Evolutionary conservation across 1,140 invertebrate species (phyloP).

Genomic region (Microvelia longipes): DNA sequence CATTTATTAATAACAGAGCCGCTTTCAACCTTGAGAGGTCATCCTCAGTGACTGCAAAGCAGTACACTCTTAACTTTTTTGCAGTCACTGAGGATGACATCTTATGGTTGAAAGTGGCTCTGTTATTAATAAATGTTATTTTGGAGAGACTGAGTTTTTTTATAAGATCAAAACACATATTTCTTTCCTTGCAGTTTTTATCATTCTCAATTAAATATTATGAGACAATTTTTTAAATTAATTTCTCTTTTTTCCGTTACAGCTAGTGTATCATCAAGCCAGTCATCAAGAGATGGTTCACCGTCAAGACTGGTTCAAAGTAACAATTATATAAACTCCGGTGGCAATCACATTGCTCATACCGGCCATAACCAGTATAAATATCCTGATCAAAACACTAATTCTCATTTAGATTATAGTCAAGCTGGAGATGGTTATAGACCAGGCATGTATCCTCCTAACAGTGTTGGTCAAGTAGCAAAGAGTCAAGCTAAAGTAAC

Average conservation of each 20-base stretch:
- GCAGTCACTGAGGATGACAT: no score
- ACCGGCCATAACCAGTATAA: constrained; percentile 6
- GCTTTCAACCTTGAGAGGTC: no score
- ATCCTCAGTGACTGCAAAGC: no score
- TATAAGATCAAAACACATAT: no score
- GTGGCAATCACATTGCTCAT: background rate
- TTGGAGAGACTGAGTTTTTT: no score
- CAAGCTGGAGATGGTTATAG: constrained; percentile 2
- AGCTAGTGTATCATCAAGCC: constrained; percentile 22
- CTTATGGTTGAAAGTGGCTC: no score
- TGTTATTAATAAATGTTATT: no score
- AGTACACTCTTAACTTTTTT: no score
- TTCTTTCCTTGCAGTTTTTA: no score
- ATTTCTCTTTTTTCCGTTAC: constrained; percentile 15
- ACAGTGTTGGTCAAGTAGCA: background rate
- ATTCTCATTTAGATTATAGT: constrained; percentile 1
- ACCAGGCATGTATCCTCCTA: background rate
- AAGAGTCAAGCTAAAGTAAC: background rate
- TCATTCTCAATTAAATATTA: no score
- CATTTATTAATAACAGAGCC: no score
- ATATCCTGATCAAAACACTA: background rate
- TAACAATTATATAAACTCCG: constrained; percentile 12
- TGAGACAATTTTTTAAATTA: no score
- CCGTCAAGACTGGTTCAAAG: constrained; percentile 13
- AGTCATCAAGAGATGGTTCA: constrained; percentile 22